A percentile compares a stretch with the other conserved stretches of the same genome.
phyloP scores from a whole-genome alignment of 2,113 vertebrate genomes.

The Ameiurus melas region DNA sequence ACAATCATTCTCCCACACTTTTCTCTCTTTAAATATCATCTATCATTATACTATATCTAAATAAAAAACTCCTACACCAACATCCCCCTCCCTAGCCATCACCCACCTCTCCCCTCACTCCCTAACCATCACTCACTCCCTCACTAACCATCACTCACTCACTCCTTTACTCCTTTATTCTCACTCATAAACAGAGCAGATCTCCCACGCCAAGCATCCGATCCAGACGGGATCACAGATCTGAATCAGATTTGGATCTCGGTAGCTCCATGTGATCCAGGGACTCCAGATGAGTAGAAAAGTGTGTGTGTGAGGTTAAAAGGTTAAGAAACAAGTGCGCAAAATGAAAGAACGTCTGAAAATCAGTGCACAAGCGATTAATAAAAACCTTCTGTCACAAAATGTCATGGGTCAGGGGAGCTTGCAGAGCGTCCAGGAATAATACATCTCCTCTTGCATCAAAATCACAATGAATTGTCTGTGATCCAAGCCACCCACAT shows the following conservation, averaged over 20 bases:
- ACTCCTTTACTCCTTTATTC: no score
- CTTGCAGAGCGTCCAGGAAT: neutral
- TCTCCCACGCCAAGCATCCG: neutral
- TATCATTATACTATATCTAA: no score
- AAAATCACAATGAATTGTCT: constrained; percentile 7
- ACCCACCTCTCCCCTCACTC: no score
- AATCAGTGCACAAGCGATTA: neutral
- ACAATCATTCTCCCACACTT: no score
- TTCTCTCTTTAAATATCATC: no score
- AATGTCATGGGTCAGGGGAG: neutral
- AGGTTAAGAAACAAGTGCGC: neutral
- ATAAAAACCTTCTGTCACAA: constrained; percentile 18
- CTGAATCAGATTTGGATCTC: neutral
- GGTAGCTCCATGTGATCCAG: constrained; percentile 19
- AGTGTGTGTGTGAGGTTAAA: neutral
- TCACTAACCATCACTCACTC: neutral
- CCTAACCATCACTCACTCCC: no score
- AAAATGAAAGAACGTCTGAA: neutral
- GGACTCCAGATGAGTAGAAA: constrained; percentile 18
- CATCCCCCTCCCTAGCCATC: no score
- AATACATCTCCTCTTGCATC: constrained; percentile 8
- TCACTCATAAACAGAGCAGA: neutral
- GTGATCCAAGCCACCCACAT: constrained; percentile 4
- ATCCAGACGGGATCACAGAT: neutral
- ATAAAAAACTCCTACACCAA: no score